Evolutionary conservation across 2,113 vertebrate species (phyloP).

Genomic region (Malurus melanocephalus): DNA sequence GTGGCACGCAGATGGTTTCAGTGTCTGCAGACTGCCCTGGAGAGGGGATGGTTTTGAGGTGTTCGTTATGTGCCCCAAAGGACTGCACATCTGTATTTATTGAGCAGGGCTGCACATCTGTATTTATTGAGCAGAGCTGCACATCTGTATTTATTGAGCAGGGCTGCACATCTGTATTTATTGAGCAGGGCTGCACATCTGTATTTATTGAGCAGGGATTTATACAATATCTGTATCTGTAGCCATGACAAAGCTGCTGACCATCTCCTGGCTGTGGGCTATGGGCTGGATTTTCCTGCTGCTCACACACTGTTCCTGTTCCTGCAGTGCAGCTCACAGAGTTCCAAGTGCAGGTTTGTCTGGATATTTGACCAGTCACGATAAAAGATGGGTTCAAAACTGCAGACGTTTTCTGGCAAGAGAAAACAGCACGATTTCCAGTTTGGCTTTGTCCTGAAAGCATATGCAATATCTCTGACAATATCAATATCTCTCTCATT

Average conservation of each 20-base stretch:
- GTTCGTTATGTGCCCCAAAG: not conserved
- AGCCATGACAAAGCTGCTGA: not conserved
- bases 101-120: too few species aligned
- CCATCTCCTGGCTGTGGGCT: rapidly evolving
- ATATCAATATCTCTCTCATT: too few species aligned
- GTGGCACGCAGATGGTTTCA: not conserved
- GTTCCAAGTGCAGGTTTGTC: not conserved
- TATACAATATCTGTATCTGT: not conserved
- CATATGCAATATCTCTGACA: not conserved
- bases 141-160: too few species aligned
- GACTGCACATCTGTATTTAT: not conserved
- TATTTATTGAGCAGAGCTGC: too few species aligned
- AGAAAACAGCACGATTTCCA: not conserved
- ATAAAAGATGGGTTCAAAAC: not conserved
- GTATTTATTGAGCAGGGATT: not conserved
- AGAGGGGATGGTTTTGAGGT: not conserved
- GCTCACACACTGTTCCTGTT: not conserved
- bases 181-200: not conserved
- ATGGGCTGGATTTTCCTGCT: not conserved
- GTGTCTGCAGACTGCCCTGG: not conserved
- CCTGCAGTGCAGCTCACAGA: not conserved
- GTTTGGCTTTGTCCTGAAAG: not conserved
- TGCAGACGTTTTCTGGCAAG: not conserved
- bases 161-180: too few species aligned
- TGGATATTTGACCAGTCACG: not conserved